A percentile compares a stretch with the other conserved stretches of the same genome.
These are phyloP conservation scores for Centrocercus urophasianus DNA, from an alignment of 2,113 vertebrate species.

Conservation along the genomic window DNA sequence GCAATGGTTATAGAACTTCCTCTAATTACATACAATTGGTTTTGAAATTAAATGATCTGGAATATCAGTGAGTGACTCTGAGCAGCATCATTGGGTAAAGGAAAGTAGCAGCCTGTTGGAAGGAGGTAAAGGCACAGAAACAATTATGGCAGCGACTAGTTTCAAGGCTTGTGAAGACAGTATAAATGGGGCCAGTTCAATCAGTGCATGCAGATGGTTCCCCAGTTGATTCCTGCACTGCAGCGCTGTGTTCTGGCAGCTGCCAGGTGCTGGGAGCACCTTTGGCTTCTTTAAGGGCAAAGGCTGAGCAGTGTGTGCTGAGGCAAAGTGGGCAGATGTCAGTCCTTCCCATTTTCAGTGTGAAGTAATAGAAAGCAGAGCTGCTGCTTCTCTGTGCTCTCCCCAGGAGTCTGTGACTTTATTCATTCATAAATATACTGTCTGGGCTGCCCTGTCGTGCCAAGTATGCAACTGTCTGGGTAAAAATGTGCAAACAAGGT, in stretches of 20 bases:
- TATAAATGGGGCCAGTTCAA: background rate
- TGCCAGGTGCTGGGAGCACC: background rate
- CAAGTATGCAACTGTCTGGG: conserved; percentile 27
- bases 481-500: conserved; percentile 33
- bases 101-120: background rate
- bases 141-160: background rate
- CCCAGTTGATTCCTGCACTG: fast-evolving
- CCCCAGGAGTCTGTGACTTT: background rate
- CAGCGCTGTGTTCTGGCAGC: background rate
- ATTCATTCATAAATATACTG: background rate
- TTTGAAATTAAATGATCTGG: background rate
- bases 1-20: background rate
- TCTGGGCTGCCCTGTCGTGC: background rate
- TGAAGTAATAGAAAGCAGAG: background rate
- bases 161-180: background rate
- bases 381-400: background rate
- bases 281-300: background rate
- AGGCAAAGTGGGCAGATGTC: background rate
- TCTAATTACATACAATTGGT: background rate
- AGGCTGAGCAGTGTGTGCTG: background rate
- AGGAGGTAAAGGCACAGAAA: background rate
- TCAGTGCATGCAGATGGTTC: background rate
- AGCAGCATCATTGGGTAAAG: background rate
- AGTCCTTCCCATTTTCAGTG: background rate
- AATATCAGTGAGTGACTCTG: background rate